These are phyloP conservation scores for Mus pahari DNA, from an alignment of 2,113 vertebrate species.

Conservation along the genomic window DNA sequence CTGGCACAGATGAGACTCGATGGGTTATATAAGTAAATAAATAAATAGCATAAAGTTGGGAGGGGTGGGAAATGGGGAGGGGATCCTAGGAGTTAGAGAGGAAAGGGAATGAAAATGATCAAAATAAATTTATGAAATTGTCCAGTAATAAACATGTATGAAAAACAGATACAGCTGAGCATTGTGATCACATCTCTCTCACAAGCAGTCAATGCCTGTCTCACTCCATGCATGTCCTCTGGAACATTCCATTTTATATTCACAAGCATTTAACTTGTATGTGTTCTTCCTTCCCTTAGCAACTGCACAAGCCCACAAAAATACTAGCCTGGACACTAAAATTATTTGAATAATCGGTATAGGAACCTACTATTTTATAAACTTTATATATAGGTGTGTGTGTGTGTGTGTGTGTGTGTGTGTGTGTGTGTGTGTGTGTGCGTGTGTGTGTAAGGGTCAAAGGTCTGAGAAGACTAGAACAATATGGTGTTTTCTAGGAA, in stretches of 20 bases:
- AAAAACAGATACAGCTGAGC: not conserved
- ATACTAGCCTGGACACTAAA: not conserved
- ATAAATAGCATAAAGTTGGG: not conserved
- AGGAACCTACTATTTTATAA: not conserved
- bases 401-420: too few relatives aligned
- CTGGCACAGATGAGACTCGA: too few relatives aligned
- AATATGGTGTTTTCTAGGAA: not conserved
- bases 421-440: too few relatives aligned
- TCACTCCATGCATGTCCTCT: not conserved
- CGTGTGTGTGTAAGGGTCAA: not conserved
- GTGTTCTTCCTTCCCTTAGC: not conserved
- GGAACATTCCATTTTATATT: constrained; percentile 10
- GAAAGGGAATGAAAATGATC: not conserved
- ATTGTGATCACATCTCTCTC: not conserved
- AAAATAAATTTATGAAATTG: not conserved
- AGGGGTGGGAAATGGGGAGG: not conserved
- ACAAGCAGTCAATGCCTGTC: not conserved
- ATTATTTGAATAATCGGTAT: not conserved
- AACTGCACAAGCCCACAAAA: not conserved
- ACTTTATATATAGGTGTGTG: not conserved
- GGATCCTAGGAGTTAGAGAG: too few relatives aligned
- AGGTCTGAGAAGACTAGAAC: too few relatives aligned
- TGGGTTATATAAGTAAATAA: not conserved
- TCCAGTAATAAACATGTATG: not conserved
- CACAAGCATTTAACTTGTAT: not conserved